phyloP scores from a whole-genome alignment of 1,140 invertebrate species.

The Caenorhabditis brenneri region DNA sequence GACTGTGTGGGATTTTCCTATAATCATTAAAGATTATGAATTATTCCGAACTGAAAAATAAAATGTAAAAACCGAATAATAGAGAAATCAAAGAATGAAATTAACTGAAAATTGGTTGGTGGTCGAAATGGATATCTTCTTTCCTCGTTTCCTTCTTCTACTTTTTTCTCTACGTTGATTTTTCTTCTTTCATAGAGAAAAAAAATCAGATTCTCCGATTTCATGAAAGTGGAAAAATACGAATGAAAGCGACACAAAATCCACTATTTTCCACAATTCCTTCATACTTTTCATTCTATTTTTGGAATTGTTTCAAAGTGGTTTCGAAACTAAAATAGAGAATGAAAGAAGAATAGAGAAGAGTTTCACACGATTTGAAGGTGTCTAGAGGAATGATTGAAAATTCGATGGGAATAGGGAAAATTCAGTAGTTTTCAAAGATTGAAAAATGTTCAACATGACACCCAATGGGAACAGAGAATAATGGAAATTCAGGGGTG shows the following conservation, averaged over 20 bases:
- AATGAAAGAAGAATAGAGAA: neutral
- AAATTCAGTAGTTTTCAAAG: neutral
- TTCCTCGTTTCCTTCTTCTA: neutral
- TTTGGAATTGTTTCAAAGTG: neutral
- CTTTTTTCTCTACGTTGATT: neutral
- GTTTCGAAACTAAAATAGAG: neutral
- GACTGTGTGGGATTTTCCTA: too few relatives aligned
- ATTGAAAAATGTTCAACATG: neutral
- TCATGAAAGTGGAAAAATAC: constrained; percentile 21
- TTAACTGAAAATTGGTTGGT: neutral
- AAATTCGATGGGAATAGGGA: neutral
- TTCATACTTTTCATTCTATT: neutral
- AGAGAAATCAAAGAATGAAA: constrained; percentile 5
- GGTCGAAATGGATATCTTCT: constrained; percentile 32
- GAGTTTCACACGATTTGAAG: neutral
- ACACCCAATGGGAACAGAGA: neutral
- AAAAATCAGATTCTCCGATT: constrained; percentile 22
- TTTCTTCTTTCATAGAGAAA: neutral
- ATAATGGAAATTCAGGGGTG: too few relatives aligned
- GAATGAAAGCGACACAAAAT: neutral
- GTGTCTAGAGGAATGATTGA: neutral
- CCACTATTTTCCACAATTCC: neutral
- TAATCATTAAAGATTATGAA: too few relatives aligned
- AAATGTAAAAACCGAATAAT: too few relatives aligned
- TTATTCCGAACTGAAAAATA: neutral